Conservation (phyloP, 2,888 invertebrate genomes). For the Sussaba pulchella region DNA sequence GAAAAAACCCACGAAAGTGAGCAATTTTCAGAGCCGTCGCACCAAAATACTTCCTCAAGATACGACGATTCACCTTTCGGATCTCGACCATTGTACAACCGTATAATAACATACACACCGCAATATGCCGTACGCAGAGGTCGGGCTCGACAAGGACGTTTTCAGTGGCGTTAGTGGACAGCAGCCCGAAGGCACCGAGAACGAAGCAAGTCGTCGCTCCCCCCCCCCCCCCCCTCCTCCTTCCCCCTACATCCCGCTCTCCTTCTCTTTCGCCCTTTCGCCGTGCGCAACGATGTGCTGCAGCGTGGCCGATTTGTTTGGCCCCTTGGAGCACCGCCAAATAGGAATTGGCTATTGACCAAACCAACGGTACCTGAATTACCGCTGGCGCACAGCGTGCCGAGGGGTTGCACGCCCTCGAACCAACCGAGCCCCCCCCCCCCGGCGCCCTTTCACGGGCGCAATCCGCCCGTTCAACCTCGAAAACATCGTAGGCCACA, state of each 20-base stretch:
- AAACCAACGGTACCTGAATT: conserved; percentile 82
- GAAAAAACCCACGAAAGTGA: no score
- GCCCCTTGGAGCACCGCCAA: conserved; percentile 81
- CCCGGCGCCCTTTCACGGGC: conserved; percentile 29
- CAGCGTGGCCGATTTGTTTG: conserved; percentile 76
- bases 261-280: conserved; percentile 45
- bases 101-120: conserved; percentile 25
- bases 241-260: neutral
- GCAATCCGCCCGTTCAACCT: conserved; percentile 38
- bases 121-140: conserved; percentile 45
- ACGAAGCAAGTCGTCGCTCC: conserved; percentile 26
- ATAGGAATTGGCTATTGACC: conserved; percentile 84
- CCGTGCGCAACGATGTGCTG: conserved; percentile 48
- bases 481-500: conserved; percentile 26
- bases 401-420: conserved; percentile 52
- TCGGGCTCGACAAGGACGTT: conserved; percentile 36
- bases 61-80: neutral
- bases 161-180: conserved; percentile 31
- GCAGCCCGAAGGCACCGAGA: conserved; percentile 8
- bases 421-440: conserved; percentile 28
- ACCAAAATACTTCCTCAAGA: no score
- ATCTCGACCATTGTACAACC: conserved; percentile 9
- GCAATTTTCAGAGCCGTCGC: no score
- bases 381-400: conserved; percentile 73
- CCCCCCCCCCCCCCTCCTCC: conserved; percentile 1